A percentile compares a stretch with the other conserved stretches of the same genome.
phyloP scores from a whole-genome alignment of 2,888 invertebrate species.

The Drosophila sordidula region DNA sequence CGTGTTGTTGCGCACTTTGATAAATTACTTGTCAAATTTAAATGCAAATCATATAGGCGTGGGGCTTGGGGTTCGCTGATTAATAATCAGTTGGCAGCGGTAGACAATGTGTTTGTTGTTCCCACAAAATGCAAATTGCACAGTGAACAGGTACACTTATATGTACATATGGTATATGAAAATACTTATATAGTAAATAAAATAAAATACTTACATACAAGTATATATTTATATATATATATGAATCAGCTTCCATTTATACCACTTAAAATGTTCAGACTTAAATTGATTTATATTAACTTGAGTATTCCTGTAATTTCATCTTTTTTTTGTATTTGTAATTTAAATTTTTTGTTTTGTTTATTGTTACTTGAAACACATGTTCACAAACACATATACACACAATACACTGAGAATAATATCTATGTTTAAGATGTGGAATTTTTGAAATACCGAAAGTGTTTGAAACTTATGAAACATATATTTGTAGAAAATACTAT shows the following conservation, averaged over 20 bases:
- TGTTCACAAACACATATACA: constrained; percentile 18
- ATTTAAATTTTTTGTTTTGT: constrained; percentile 17
- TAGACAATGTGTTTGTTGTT: neutral
- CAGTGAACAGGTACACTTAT: constrained; percentile 3
- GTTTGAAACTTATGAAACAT: constrained; percentile 35
- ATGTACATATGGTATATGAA: neutral
- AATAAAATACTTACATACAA: neutral
- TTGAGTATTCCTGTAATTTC: constrained; percentile 8
- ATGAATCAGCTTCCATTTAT: constrained; percentile 37
- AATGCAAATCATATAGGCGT: neutral
- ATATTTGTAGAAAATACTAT: constrained; percentile 49
- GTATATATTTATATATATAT: constrained; percentile 3
- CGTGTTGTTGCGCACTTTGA: neutral
- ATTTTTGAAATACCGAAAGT: constrained; percentile 19
- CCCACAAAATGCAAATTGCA: constrained; percentile 3
- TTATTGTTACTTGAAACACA: constrained; percentile 44
- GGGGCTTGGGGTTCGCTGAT: neutral
- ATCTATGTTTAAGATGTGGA: constrained; percentile 18
- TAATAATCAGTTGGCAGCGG: neutral
- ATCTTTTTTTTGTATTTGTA: constrained; percentile 5
- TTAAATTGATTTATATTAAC: constrained; percentile 13
- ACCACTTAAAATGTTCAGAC: constrained; percentile 6
- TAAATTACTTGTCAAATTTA: neutral
- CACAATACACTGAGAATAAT: constrained; percentile 19
- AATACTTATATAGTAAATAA: constrained; percentile 15